A percentile compares a stretch with the other conserved stretches of the same genome.
phyloP scores from a whole-genome alignment of 1,140 invertebrate species.

The Sarcophaga bullata region DNA sequence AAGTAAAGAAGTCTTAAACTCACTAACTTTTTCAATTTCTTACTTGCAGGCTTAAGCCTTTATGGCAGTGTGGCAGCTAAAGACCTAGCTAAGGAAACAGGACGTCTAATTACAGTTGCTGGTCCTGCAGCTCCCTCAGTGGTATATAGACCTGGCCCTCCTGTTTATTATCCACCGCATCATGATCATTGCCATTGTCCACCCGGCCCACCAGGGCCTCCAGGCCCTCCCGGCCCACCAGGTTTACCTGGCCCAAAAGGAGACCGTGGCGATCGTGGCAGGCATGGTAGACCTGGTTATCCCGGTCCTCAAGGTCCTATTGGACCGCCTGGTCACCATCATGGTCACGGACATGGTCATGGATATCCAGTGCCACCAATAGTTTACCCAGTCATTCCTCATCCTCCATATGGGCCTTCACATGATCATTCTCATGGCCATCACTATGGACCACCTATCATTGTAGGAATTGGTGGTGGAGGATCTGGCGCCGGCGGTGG shows the following conservation, averaged over 20 bases:
- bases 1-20: no score
- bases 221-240: constrained; percentile 57
- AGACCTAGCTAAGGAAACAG: no score
- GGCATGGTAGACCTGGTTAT: constrained; percentile 37
- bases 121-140: neutral
- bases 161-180: neutral
- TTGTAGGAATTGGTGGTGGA: neutral
- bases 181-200: constrained; percentile 27
- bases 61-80: no score
- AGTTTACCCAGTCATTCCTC: constrained; percentile 5
- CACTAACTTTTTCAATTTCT: no score
- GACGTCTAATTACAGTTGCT: neutral
- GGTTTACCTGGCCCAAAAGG: constrained; percentile 47
- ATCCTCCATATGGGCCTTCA: constrained; percentile 36
- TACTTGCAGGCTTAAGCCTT: no score
- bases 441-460: neutral
- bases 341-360: constrained; percentile 51
- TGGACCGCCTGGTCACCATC: constrained; percentile 49
- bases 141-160: neutral
- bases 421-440: neutral
- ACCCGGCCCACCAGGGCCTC: constrained; percentile 53
- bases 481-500: neutral
- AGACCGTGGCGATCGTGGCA: neutral
- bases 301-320: constrained; percentile 45
- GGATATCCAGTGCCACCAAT: constrained; percentile 37